Base-by-base conservation (phyloP, 2,888 invertebrate genomes). In the Himalopsyche kuldschensis region DNA sequence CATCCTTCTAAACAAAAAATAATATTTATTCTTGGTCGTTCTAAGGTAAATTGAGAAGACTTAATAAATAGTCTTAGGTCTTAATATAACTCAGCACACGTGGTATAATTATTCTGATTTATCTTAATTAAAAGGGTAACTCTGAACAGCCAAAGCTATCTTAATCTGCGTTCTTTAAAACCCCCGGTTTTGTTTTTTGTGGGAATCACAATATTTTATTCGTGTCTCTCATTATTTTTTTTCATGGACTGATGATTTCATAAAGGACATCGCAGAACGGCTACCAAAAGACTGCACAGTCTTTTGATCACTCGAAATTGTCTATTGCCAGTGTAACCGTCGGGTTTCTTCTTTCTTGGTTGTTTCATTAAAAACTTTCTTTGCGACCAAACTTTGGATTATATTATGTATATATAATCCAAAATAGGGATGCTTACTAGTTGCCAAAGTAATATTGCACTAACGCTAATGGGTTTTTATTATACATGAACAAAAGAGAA, bases 191-290 rank as follows among this genome's bases (percentile, higher is more conserved):
- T 78, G 80, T 80, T 27, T 80, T 80, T 41, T 11, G 31, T 41
- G n/a, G 47, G 46, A 76, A 81, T 81, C 47, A 81, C n/a, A 80
- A 80, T 55, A 69, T 69, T 81, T 81, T 81, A 81, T 81, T 81
- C 80, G 63, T 47, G 75, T 75, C 80, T 80, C 81, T 81, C 81
- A 81, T 81, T 81, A 81, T 47, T 81, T 81, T 81, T 80, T 81
- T 81, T 81, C 81, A 81, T 76, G 76, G 81, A 10, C 76, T 48
- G 81, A 41, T 81, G 81, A 17, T 5, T 76, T 47, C 15, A 27
- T 27, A 41, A 81, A 81, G 48, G 81, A 76, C 24, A 32, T 79
- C 31, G 24, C 69, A 69, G 69, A 75, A 75, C 30, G 80, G 35
- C 35, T 47, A 75, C 69, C 69, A 80, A 80, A 80, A 79, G 79